Conservation (phyloP, 2,113 vertebrate species). For the Oriolus oriolus region DNA sequence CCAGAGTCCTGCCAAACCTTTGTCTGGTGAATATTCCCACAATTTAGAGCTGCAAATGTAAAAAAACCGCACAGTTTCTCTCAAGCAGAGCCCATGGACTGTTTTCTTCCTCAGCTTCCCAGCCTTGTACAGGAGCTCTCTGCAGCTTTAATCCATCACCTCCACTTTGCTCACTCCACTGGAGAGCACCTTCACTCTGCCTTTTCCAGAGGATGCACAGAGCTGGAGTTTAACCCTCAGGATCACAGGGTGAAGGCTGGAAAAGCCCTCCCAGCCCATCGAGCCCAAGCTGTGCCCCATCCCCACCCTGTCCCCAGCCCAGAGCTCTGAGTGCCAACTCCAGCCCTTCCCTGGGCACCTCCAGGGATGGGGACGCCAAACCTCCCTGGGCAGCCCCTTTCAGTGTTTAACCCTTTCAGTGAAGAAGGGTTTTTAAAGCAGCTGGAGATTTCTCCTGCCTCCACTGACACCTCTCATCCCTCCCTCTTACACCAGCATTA, state of each 20-base stretch:
- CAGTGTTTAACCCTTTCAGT: background rate
- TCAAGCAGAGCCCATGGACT: background rate
- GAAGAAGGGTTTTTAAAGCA: background rate
- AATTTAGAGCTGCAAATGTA: background rate
- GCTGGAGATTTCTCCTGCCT: background rate
- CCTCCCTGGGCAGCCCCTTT: background rate
- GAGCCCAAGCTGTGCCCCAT: background rate
- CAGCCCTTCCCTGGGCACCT: background rate
- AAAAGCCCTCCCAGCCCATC: accelerated
- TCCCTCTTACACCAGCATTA: background rate
- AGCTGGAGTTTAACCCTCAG: background rate
- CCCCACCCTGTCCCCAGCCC: background rate
- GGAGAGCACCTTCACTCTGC: background rate
- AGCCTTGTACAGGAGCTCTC: background rate
- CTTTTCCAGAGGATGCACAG: background rate
- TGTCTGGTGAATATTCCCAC: background rate
- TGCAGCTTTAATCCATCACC: background rate
- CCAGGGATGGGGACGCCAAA: background rate
- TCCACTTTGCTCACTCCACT: background rate
- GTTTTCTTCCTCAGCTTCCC: background rate
- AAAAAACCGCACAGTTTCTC: background rate
- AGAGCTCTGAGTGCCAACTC: background rate
- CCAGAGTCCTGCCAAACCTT: background rate
- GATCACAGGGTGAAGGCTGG: background rate
- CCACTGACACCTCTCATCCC: background rate